Evolutionary conservation across 2,888 invertebrate species (phyloP).

Genomic region (Eulithis prunata): DNA sequence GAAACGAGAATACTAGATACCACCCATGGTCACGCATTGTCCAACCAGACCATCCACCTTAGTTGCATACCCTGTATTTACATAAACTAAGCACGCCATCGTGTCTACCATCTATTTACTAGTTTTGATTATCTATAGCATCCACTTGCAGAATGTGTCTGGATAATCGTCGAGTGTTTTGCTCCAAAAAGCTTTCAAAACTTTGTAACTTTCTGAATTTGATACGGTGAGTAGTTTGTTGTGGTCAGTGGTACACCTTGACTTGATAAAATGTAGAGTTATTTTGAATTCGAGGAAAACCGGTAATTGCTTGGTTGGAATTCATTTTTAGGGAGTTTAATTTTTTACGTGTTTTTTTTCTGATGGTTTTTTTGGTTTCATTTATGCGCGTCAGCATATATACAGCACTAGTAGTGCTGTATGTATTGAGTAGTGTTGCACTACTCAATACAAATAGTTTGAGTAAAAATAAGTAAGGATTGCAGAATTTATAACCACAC

Average conservation of each 20-base stretch:
- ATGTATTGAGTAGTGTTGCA: constrained; percentile 19
- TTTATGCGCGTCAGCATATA: constrained; percentile 24
- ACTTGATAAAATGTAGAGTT: no score
- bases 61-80: constrained; percentile 33
- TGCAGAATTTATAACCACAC: constrained; percentile 69
- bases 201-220: no score
- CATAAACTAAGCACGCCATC: constrained; percentile 30
- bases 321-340: no score
- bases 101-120: constrained; percentile 23
- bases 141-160: constrained; percentile 1
- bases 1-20: constrained; percentile 37
- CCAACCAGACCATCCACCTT: constrained; percentile 31
- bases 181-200: not conserved
- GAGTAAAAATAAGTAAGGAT: constrained; percentile 69
- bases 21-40: constrained; percentile 40
- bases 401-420: constrained; percentile 7
- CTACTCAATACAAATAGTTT: constrained; percentile 57
- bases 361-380: not conserved
- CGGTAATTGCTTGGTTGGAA: no score
- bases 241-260: no score
- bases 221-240: no score
- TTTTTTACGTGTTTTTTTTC: no score
- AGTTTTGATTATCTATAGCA: constrained; percentile 9
- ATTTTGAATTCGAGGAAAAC: no score
- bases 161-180: constrained; percentile 1